Percentiles rank a stretch among this genome's conserved stretches.
phyloP scores from a whole-genome alignment of 2,113 vertebrate species.

The Brachirus orientalis region DNA sequence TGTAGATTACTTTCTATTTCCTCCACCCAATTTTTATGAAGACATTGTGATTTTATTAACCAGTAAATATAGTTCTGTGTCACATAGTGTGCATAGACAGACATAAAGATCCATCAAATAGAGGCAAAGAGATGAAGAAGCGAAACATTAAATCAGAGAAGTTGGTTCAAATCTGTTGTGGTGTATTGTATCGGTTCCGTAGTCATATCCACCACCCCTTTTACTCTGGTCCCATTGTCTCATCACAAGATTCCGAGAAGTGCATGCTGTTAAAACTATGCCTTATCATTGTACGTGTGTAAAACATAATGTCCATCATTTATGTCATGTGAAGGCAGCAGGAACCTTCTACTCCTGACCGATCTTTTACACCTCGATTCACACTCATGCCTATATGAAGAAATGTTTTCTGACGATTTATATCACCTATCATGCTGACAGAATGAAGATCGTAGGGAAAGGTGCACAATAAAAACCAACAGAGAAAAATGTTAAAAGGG shows the following conservation, averaged over 20 bases:
- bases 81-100: constrained; percentile 67
- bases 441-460: neutral
- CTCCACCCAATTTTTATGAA: constrained; percentile 77
- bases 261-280: constrained; percentile 21
- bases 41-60: constrained; percentile 82
- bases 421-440: neutral
- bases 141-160: constrained; percentile 58
- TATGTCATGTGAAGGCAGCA: constrained; percentile 15
- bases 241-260: constrained; percentile 17
- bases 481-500: no score
- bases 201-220: constrained; percentile 15
- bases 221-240: no score
- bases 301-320: constrained; percentile 36
- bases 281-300: constrained; percentile 18
- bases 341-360: neutral
- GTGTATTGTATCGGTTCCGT: constrained; percentile 28
- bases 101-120: constrained; percentile 71
- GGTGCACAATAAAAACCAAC: no score
- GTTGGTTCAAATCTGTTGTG: constrained; percentile 56
- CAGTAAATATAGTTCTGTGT: constrained; percentile 80
- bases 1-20: constrained; percentile 79
- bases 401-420: constrained; percentile 3
- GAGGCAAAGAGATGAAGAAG: constrained; percentile 47
- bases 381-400: neutral
- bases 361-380: constrained; percentile 15